Conservation (phyloP, 2,888 invertebrate genomes). For the Drosophila subsilvestris region DNA sequence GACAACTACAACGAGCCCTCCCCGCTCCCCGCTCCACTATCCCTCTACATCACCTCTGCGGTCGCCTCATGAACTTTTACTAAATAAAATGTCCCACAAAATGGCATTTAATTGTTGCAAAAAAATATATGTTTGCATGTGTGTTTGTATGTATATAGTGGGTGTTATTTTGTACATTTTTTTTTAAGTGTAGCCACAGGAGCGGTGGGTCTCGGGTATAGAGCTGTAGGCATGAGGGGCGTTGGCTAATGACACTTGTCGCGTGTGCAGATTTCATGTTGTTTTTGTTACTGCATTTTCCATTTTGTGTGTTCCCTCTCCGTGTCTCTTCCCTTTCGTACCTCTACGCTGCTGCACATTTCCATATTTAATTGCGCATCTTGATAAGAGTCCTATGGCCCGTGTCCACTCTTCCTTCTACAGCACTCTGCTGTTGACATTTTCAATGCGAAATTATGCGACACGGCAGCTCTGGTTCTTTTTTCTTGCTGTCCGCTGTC, state of each 20-base stretch:
- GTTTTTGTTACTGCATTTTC: conserved; percentile 26
- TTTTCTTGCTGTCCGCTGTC: conserved; percentile 12
- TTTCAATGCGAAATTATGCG: conserved; percentile 57
- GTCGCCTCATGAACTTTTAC: conserved; percentile 44
- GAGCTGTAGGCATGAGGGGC: neutral
- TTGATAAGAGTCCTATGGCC: conserved; percentile 64
- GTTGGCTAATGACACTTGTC: conserved; percentile 73
- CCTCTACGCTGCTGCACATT: conserved; percentile 60
- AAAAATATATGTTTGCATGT: conserved; percentile 7
- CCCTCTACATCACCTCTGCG: conserved; percentile 2
- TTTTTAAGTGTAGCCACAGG: conserved; percentile 11
- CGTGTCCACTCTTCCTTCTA: neutral
- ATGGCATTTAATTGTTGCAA: conserved; percentile 73
- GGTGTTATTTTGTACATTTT: conserved; percentile 6
- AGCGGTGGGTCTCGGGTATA: neutral
- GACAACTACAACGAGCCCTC: conserved; percentile 63
- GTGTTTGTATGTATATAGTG: neutral
- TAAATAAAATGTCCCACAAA: conserved; percentile 76
- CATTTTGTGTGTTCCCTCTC: conserved; percentile 39
- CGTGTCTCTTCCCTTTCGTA: conserved; percentile 37
- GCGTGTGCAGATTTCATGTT: conserved; percentile 66
- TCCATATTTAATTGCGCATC: conserved; percentile 80
- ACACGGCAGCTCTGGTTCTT: conserved; percentile 45
- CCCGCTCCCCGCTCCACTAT: conserved; percentile 7
- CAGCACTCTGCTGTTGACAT: conserved; percentile 51